A percentile compares a stretch with the other conserved stretches of the same genome.
These are phyloP conservation scores for Druon quercuslanigerum DNA, from an alignment of 1,140 invertebrate species.

Conservation along the genomic window DNA sequence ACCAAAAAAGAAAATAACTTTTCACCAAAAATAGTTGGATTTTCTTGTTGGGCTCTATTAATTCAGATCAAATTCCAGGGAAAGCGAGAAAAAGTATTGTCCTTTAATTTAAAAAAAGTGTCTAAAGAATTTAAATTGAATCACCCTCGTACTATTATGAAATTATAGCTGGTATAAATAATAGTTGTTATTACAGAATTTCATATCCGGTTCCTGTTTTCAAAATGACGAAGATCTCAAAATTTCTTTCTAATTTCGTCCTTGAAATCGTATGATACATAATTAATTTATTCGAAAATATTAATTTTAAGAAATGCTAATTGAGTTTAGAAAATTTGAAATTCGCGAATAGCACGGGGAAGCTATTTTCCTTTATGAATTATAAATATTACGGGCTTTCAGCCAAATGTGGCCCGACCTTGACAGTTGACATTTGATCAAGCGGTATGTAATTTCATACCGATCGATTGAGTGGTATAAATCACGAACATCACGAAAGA, in stretches of 20 bases:
- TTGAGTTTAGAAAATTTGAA: slow-evolving; percentile 4
- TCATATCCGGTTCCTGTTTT: slow-evolving; percentile 23
- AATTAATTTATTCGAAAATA: too few relatives aligned
- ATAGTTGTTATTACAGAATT: neutral
- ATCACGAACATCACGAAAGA: neutral
- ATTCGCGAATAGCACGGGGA: slow-evolving; percentile 2
- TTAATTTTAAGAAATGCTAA: neutral
- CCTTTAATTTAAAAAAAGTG: too few relatives aligned
- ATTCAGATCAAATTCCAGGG: neutral
- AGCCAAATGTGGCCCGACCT: slow-evolving; percentile 60
- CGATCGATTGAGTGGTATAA: slow-evolving; percentile 14
- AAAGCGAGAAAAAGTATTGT: slow-evolving; percentile 1
- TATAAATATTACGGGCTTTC: slow-evolving; percentile 60
- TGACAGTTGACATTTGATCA: slow-evolving; percentile 60
- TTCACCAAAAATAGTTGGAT: too few relatives aligned
- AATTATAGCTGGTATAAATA: too few relatives aligned
- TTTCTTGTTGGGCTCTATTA: too few relatives aligned
- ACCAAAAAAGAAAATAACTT: too few relatives aligned
- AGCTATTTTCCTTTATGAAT: slow-evolving; percentile 52
- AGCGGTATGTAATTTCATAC: slow-evolving; percentile 30
- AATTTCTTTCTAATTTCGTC: too few relatives aligned
- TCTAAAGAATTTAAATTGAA: too few relatives aligned
- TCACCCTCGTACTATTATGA: too few relatives aligned
- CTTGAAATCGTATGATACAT: too few relatives aligned
- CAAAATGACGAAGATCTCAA: neutral